Evolutionary conservation across 1,140 invertebrate species (phyloP).

Genomic region (Sipha flava): DNA sequence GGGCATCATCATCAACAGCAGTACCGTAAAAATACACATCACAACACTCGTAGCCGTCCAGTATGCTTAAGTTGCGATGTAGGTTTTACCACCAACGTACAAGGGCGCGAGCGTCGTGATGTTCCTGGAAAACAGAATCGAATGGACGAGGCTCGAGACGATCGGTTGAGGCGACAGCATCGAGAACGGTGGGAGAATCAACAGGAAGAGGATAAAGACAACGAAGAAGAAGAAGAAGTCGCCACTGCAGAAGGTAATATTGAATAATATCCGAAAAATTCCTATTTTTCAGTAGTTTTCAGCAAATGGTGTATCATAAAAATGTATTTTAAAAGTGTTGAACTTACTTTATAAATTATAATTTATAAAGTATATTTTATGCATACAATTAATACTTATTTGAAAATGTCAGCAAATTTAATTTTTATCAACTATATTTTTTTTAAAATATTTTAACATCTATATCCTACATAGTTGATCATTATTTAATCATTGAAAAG

Average conservation of each 20-base stretch:
- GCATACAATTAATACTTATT: too few species aligned
- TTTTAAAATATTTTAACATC: too few species aligned
- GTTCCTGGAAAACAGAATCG: slow-evolving; percentile 1
- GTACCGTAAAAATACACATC: not conserved
- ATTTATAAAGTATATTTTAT: too few species aligned
- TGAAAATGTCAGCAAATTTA: too few species aligned
- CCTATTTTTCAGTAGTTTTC: too few species aligned
- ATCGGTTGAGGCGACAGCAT: not conserved
- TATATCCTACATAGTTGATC: too few species aligned
- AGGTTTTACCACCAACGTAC: slow-evolving; percentile 40
- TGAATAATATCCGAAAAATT: too few species aligned
- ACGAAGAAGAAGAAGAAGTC: not conserved
- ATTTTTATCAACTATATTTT: too few species aligned
- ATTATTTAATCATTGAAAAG: too few species aligned
- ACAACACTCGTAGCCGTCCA: not conserved
- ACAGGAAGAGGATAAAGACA: not conserved
- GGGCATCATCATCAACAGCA: not conserved
- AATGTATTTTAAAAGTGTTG: too few species aligned
- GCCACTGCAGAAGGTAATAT: not conserved
- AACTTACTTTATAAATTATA: too few species aligned
- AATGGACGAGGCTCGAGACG: slow-evolving; percentile 12
- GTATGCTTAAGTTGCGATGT: not conserved
- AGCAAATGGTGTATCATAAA: too few species aligned
- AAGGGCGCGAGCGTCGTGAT: slow-evolving; percentile 27
- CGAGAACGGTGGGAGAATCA: not conserved